These are phyloP conservation scores for Lordiphosa fenestrarum DNA, from an alignment of 2,888 invertebrate species.

Conservation along the genomic window DNA sequence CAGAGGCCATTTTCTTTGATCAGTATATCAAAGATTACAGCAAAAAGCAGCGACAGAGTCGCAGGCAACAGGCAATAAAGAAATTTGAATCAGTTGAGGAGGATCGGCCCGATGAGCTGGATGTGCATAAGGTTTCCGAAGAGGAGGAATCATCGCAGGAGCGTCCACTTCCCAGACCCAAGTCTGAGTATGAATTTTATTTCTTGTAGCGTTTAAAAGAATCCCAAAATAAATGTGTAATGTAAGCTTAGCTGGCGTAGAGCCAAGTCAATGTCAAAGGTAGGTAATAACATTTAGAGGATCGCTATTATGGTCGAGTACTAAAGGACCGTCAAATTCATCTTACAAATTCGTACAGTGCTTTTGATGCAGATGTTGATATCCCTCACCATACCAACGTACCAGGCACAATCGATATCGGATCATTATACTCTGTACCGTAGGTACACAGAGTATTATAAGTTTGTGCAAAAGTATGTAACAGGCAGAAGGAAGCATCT, in stretches of 20 bases:
- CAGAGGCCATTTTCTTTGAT: slow-evolving; percentile 62
- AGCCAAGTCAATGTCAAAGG: slow-evolving; percentile 46
- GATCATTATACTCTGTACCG: too few relatives aligned
- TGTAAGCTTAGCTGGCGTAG: slow-evolving; percentile 33
- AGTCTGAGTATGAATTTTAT: slow-evolving; percentile 53
- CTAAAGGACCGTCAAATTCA: slow-evolving; percentile 78
- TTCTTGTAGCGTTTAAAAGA: slow-evolving; percentile 43
- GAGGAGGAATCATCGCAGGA: slow-evolving; percentile 37
- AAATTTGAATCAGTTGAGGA: slow-evolving; percentile 30
- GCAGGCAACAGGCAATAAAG: slow-evolving; percentile 24
- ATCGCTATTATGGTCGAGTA: slow-evolving; percentile 48
- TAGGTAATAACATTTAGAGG: slow-evolving; percentile 56
- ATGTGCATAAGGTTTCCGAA: slow-evolving; percentile 23
- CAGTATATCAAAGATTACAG: slow-evolving; percentile 57
- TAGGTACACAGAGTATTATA: too few relatives aligned
- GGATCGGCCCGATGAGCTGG: slow-evolving; percentile 62
- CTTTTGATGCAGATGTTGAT: slow-evolving; percentile 72
- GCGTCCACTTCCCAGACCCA: slow-evolving; percentile 40
- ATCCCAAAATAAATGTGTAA: slow-evolving; percentile 20
- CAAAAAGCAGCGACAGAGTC: slow-evolving; percentile 41
- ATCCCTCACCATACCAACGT: slow-evolving; percentile 35
- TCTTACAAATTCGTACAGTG: slow-evolving; percentile 67
- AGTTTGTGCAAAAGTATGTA: too few relatives aligned
- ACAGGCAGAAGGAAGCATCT: too few relatives aligned
- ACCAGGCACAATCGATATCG: slow-evolving; percentile 62